Evolutionary conservation across 2,113 vertebrate species (phyloP).

Genomic region (Pseudorectes ferrugineus): DNA sequence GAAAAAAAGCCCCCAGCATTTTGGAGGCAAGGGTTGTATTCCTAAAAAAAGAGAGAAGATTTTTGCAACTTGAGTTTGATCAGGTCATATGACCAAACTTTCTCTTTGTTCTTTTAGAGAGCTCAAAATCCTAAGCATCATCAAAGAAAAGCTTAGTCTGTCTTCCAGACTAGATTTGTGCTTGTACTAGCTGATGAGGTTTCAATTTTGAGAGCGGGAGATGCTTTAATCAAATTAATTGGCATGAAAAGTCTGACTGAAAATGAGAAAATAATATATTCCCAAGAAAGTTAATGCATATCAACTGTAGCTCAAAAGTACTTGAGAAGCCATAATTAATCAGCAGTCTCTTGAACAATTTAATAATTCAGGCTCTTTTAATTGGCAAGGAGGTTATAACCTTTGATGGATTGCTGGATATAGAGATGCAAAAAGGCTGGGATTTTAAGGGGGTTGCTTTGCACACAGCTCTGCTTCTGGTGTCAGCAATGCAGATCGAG

Average conservation of each 20-base stretch:
- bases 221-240: slow-evolving; percentile 35
- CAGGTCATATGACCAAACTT: not conserved
- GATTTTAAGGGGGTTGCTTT: not conserved
- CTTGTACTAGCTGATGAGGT: not conserved
- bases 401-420: not conserved
- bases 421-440: not conserved
- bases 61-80: not conserved
- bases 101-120: not conserved
- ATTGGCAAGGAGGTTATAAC: not conserved
- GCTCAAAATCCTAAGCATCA: not conserved
- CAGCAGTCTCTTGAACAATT: slow-evolving; percentile 2
- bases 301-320: not conserved
- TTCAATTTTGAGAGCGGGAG: not conserved
- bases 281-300: not conserved
- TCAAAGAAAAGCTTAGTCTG: not conserved
- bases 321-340: slow-evolving; percentile 22
- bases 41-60: not conserved
- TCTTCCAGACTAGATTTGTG: not conserved
- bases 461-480: not conserved
- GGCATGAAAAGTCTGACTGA: not conserved
- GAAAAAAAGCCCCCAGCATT: not conserved
- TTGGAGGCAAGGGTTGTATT: not conserved
- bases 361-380: not conserved
- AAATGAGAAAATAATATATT: slow-evolving; percentile 3
- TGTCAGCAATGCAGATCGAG: not conserved